A percentile compares a stretch with the other conserved stretches of the same genome.
Evolutionary conservation across 2,113 vertebrate species (phyloP).

Genomic region (Proteles cristata): DNA sequence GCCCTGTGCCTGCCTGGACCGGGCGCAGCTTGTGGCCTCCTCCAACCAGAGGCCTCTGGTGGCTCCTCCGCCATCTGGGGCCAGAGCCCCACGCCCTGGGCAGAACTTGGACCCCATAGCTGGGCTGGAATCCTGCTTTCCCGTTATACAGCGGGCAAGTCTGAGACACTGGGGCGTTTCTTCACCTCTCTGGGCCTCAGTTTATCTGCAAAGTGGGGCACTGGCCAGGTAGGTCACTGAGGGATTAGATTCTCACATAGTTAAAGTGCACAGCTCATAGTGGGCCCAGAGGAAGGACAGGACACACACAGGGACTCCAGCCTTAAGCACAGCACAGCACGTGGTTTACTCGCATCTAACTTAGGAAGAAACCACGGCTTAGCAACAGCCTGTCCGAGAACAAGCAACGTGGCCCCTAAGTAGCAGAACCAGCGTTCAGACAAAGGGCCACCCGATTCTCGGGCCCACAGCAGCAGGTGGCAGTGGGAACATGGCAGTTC

Average conservation of each 20-base stretch:
- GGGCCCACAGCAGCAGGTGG: background rate
- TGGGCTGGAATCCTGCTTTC: background rate
- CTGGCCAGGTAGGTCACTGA: background rate
- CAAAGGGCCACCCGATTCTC: background rate
- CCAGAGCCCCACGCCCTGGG: fast-evolving
- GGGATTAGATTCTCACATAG: background rate
- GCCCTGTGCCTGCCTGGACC: background rate
- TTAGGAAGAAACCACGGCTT: background rate
- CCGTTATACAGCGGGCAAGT: background rate
- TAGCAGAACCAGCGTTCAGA: background rate
- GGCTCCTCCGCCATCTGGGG: background rate
- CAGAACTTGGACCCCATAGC: background rate
- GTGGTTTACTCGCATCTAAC: background rate
- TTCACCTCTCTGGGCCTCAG: background rate
- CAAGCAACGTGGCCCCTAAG: background rate
- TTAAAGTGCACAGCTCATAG: background rate
- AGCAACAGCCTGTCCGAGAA: background rate
- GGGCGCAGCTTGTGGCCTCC: background rate
- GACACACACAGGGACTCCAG: background rate
- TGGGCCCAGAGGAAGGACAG: background rate
- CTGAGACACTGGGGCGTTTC: background rate
- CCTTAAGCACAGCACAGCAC: background rate
- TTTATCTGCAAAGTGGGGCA: background rate
- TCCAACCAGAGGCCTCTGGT: background rate
- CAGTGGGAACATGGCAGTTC: fast-evolving